Conservation (phyloP, 2,888 invertebrate species). For the Dolomedes plantarius region DNA sequence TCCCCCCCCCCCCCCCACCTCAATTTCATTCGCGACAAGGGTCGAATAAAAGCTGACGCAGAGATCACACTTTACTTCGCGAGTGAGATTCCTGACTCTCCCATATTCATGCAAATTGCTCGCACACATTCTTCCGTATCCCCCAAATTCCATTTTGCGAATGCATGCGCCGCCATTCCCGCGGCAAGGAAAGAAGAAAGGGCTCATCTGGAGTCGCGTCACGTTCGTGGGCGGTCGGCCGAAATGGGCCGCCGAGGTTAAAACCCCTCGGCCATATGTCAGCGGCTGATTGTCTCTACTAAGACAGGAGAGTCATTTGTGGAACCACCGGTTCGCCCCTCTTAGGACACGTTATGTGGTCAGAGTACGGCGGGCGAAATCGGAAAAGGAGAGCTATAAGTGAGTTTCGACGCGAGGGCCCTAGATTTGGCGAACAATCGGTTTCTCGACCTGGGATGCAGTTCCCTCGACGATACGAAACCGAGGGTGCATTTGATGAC, state of each 20-base stretch:
- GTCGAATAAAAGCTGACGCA: too few species aligned
- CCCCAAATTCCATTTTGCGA: too few species aligned
- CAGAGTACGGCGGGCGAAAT: constrained; percentile 26
- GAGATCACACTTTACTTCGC: too few species aligned
- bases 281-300: constrained; percentile 37
- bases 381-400: constrained; percentile 25
- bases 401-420: not conserved
- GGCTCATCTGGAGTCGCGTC: constrained; percentile 24
- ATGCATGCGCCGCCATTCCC: too few species aligned
- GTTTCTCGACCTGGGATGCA: not conserved
- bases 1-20: too few species aligned
- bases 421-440: constrained; percentile 22
- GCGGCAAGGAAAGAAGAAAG: not conserved
- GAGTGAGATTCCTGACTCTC: too few species aligned
- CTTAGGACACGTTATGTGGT: constrained; percentile 53
- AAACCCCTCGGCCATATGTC: constrained; percentile 64
- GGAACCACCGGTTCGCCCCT: constrained; percentile 48
- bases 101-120: not conserved
- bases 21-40: too few species aligned
- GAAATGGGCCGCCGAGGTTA: constrained; percentile 23
- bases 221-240: constrained; percentile 36
- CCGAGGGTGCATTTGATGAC: too few species aligned
- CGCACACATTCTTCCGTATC: too few species aligned
- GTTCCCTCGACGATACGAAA: too few species aligned
- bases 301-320: constrained; percentile 48